Base-by-base conservation (phyloP, 2,113 vertebrate genomes). In the Eupsittula cactorum region DNA sequence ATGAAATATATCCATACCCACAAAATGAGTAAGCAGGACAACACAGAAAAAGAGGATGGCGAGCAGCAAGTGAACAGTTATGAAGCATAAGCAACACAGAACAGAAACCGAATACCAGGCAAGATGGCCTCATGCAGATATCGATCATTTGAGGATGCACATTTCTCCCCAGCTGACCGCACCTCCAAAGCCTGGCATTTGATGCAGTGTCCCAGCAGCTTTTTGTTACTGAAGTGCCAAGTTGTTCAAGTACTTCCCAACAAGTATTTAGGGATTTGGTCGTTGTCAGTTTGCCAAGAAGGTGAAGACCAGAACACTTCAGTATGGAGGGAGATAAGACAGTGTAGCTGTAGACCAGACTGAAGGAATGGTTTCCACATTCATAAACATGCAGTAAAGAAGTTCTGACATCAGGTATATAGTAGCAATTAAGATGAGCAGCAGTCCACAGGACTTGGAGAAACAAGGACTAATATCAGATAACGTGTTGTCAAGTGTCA, bases 131-230 rank as follows among this genome's bases (percentile, higher is more conserved):
- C 10, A 1, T 6, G 29, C 49, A 65, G 44, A 6, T 2, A 1
- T 5, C 1, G 0, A 4, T 21, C 42, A 23, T 2, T 12, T 2
- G 0, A 68, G 29, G 59, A 37, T 3, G 0, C 7, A 1, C 0
- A 0, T 13, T 35, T 49, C 80, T 77, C 60, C 47, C 9, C 19
- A 33, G 13, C 65, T 39, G 24, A 7, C 41, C 23, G n/a, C 39
- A 13, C 21, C 46, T 47, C 82, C 42, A 9, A 11, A 44, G 39
- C 50, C 62, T 5, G 46, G 28, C 24, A 14, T 7, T 8, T 3
- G 6, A 8, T 9, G 9, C 24, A 13, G 64, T 4, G 15, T 6
- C 27, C 35, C 55, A 19, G 50, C 52, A 69, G 75, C 35, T 33
- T 63, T 15, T 5, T 0, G 18, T 12, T 31, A 31, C 17, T 7